phyloP scores from a whole-genome alignment of 2,888 invertebrate genomes.

The Tanypteryx hageni region DNA sequence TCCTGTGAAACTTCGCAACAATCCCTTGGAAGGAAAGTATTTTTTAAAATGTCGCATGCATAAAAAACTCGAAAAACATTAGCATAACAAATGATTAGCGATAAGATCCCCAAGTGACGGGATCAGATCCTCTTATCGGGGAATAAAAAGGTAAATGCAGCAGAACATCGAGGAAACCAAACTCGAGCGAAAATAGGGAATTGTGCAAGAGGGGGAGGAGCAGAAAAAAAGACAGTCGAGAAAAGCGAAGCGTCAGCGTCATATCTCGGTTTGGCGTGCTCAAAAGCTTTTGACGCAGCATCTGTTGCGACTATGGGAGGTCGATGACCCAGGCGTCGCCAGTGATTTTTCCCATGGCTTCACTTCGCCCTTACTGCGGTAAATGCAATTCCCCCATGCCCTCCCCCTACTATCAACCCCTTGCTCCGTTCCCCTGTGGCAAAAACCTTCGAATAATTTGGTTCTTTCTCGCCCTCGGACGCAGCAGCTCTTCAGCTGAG shows the following conservation, averaged over 20 bases:
- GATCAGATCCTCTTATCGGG: too few species aligned
- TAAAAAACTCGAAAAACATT: too few species aligned
- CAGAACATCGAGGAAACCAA: too few species aligned
- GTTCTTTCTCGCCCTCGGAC: background rate
- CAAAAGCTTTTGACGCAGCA: conserved; percentile 13
- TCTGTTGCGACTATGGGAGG: conserved; percentile 43
- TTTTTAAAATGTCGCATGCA: too few species aligned
- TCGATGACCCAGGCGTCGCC: conserved; percentile 29
- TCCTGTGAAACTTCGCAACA: too few species aligned
- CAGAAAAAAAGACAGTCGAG: background rate
- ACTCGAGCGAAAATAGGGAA: background rate
- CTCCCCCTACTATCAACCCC: background rate
- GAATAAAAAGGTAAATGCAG: too few species aligned
- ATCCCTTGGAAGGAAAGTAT: too few species aligned
- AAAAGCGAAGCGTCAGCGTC: conserved; percentile 34
- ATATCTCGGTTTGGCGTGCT: background rate
- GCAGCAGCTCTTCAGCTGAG: background rate
- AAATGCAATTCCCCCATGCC: background rate
- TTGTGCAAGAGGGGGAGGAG: background rate
- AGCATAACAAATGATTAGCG: too few species aligned
- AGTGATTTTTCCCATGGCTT: conserved; percentile 47
- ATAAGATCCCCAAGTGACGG: too few species aligned
- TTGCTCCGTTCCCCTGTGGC: background rate
- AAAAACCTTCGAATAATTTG: background rate
- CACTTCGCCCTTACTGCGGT: conserved; percentile 44